Evolutionary conservation across 2,797 vertebrate genomes (phyloP).

Genomic region (Oreortyx pictus): DNA sequence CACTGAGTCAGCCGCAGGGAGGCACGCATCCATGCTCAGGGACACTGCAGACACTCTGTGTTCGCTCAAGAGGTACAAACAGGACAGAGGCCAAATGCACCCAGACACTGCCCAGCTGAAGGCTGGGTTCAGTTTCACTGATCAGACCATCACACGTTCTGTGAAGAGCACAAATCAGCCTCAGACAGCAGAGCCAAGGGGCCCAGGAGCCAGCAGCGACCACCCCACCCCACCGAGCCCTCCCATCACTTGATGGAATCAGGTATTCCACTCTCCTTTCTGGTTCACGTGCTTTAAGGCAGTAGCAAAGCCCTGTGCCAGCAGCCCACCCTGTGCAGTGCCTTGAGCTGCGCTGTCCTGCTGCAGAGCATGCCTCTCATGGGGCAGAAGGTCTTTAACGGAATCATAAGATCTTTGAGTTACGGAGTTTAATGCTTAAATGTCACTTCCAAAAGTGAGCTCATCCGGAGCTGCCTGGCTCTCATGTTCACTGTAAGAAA

Average conservation of each 20-base stretch:
- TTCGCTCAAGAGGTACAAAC: not conserved
- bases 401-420: not conserved
- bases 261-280: no score
- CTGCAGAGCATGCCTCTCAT: not conserved
- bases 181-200: not conserved
- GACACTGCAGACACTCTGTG: rapidly evolving
- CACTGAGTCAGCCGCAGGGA: not conserved
- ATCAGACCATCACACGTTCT: not conserved
- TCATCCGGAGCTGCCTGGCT: not conserved
- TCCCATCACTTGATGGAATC: not conserved
- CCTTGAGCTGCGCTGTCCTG: not conserved
- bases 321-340: no score
- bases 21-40: not conserved
- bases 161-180: not conserved
- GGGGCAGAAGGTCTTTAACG: not conserved
- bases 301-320: not conserved
- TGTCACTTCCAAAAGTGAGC: no score
- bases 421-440: not conserved
- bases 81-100: not conserved
- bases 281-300: not conserved
- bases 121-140: not conserved
- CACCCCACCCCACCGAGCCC: not conserved
- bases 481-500: no score
- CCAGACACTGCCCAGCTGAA: not conserved
- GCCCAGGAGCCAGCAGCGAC: no score